phyloP scores from a whole-genome alignment of 2,797 vertebrate genomes.

The Dromococcyx pavoninus region DNA sequence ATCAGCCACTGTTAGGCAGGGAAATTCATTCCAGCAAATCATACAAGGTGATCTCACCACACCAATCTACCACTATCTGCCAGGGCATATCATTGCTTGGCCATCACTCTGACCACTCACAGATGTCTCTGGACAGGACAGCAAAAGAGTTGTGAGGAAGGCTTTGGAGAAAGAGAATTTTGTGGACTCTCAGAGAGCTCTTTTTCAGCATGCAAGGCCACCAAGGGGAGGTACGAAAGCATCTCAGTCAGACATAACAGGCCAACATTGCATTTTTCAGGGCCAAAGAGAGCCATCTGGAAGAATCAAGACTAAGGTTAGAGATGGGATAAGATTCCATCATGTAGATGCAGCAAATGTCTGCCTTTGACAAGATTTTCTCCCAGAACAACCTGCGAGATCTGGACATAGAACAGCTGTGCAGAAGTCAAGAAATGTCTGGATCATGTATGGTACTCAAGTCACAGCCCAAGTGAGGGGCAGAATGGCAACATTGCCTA shows the following conservation, averaged over 20 bases:
- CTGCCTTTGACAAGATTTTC: not conserved
- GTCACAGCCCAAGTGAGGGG: not conserved
- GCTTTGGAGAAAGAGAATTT: not conserved
- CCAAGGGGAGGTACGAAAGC: not conserved
- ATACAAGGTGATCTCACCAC: not conserved
- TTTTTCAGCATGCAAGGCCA: not conserved
- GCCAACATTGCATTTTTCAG: not conserved
- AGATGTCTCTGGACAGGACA: not conserved
- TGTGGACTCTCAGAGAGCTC: not conserved
- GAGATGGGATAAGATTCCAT: not conserved
- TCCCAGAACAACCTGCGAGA: not conserved
- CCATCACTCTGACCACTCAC: not conserved
- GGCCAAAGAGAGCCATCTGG: not conserved
- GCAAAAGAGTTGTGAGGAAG: not conserved
- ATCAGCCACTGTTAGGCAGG: not conserved
- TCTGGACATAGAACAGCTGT: not conserved
- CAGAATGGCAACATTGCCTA: not conserved
- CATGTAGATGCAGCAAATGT: not conserved
- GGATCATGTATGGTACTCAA: not conserved
- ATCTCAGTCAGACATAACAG: not conserved
- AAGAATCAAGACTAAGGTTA: not conserved
- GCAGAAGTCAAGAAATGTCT: not conserved
- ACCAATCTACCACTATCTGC: not conserved
- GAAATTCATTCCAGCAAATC: not conserved
- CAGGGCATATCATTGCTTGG: rapidly evolving